Evolutionary conservation across 2,888 invertebrate species (phyloP), one percentile per base, ranked within the genome.

Genomic region (Trileptium ribeirensis): DNA sequence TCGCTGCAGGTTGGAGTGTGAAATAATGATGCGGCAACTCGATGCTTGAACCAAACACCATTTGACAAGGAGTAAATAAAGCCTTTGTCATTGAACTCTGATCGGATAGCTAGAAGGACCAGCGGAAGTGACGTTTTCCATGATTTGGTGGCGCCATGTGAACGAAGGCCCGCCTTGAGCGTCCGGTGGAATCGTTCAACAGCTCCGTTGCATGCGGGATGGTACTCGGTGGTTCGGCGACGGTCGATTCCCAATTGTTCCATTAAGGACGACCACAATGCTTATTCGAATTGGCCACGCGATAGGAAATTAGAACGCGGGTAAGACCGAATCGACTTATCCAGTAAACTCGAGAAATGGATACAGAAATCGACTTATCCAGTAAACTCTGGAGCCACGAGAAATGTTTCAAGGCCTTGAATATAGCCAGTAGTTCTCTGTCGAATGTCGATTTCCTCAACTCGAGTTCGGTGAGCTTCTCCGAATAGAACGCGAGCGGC

Each of bases 401-500:
- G 39, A 75, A 75, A 15, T 75, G 36, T 38, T 75, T 75, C 8
- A 75, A 36, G 34, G 77, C 34, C n/a, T 39, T 38, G 37, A 33
- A 75, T 3, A 75, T 75, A 36, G 39, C 77, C 39, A 75, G 8
- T 51, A 51, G 51, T 24, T 51, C 51, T 15, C 51, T 8, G 24
- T 51, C 51, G 8, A 51, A 51, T 34, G 77, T n/a, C n/a, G 77
- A 75, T 39, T 75, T 75, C n/a, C 29, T 34, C 38, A n/a, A 38
- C 39, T 75, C 77, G 15, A 34, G 38, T 38, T 29, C 33, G 15
- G 77, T 75, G 31, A 75, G 77, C n/a, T 75, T 75, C 39, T 39
- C 8, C n/a, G 39, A 75, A 38, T 75, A 75, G 77, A 75, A 75
- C 8, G 77, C 77, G 3, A 75, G 37, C 8, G 36, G 77, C n/a